Conservation (phyloP, 2,888 invertebrate species). For the Ceramica pisi region DNA sequence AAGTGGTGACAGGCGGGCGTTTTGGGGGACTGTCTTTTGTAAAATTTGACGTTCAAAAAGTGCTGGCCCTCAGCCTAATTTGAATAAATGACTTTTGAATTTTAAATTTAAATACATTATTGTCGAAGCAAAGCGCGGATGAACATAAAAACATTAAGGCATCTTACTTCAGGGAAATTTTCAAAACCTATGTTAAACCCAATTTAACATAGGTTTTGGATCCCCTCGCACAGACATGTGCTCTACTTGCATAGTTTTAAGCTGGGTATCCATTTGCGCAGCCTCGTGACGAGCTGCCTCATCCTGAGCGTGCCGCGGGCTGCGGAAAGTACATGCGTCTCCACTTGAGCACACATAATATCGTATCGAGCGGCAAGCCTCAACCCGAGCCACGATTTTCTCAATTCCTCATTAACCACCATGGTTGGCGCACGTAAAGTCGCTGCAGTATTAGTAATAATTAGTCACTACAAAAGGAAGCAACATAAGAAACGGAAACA, state of each 20-base stretch:
- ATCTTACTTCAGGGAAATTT: conserved; percentile 53
- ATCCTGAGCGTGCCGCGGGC: conserved; percentile 44
- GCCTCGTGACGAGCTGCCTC: conserved; percentile 37
- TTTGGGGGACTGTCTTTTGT: too few relatives aligned
- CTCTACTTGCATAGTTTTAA: conserved; percentile 51
- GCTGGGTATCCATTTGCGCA: conserved; percentile 7
- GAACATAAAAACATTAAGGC: conserved; percentile 31
- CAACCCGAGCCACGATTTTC: conserved; percentile 19
- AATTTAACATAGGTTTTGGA: conserved; percentile 58
- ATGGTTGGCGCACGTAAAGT: conserved; percentile 11
- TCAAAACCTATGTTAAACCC: conserved; percentile 49
- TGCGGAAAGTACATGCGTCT: conserved; percentile 40
- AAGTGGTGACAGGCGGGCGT: too few relatives aligned
- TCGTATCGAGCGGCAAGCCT: conserved; percentile 20
- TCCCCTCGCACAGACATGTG: conserved; percentile 59
- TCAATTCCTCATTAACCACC: conserved; percentile 7
- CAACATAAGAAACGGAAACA: conserved; percentile 48
- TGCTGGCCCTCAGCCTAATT: too few relatives aligned
- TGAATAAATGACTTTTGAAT: too few relatives aligned
- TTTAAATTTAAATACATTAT: too few relatives aligned
- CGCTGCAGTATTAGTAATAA: conserved; percentile 4
- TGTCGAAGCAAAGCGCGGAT: conserved; percentile 23
- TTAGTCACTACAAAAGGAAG: conserved; percentile 7
- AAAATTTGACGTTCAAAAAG: too few relatives aligned
- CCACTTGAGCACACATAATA: conserved; percentile 41